phyloP scores from a whole-genome alignment of 2,113 vertebrate genomes.

The Crotalus tigris region DNA sequence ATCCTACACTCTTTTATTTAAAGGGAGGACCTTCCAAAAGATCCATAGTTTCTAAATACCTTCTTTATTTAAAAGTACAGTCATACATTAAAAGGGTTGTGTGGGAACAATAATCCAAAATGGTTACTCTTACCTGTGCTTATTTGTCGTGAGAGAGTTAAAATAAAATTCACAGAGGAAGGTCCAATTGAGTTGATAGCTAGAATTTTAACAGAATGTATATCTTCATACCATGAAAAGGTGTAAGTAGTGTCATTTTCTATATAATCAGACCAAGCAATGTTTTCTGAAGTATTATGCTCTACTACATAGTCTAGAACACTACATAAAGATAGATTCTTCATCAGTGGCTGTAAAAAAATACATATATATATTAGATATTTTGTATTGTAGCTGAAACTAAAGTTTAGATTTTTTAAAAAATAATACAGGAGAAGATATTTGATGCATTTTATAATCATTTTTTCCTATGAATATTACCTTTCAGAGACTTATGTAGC shows the following conservation, averaged over 20 bases:
- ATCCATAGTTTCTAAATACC: neutral
- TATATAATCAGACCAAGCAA: conserved; percentile 61
- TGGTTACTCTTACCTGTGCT: conserved; percentile 73
- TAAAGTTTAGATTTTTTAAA: neutral
- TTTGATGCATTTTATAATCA: neutral
- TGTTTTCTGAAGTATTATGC: conserved; percentile 61
- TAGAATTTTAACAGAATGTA: conserved; percentile 77
- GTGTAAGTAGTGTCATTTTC: conserved; percentile 69
- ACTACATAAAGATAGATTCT: conserved; percentile 71
- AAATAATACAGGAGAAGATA: neutral
- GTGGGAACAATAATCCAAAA: neutral
- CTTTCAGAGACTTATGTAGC: neutral
- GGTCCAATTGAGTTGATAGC: conserved; percentile 83
- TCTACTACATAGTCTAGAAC: conserved; percentile 77
- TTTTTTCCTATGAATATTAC: neutral
- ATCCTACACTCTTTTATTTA: neutral
- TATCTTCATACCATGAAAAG: conserved; percentile 76
- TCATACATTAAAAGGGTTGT: neutral
- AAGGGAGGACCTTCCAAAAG: neutral
- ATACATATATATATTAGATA: neutral
- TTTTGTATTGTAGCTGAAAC: neutral
- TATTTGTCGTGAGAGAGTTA: conserved; percentile 77
- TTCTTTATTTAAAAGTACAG: neutral
- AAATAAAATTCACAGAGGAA: conserved; percentile 80
- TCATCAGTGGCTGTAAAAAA: conserved; percentile 70